Evolutionary conservation across 2,113 vertebrate species (phyloP).

Genomic region (Oryzias woworae): DNA sequence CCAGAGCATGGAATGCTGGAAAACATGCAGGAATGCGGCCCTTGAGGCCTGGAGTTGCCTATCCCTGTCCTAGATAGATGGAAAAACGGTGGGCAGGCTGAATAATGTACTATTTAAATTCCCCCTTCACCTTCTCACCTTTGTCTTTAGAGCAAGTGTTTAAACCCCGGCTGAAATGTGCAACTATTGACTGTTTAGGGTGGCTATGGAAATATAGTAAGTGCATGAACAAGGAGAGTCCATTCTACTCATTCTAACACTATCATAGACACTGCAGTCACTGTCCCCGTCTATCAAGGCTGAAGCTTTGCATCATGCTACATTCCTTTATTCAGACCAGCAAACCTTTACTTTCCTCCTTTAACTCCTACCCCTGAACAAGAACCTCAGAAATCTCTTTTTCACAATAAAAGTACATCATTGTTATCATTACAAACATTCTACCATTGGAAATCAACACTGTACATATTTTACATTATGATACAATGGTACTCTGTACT

Average conservation of each 20-base stretch:
- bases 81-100: background rate
- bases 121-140: background rate
- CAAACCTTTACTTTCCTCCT: slow-evolving; percentile 37
- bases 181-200: slow-evolving; percentile 7
- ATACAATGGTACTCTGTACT: slow-evolving; percentile 77
- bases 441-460: slow-evolving; percentile 77
- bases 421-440: slow-evolving; percentile 79
- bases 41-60: no score
- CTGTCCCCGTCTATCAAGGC: slow-evolving; percentile 72
- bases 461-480: slow-evolving; percentile 84
- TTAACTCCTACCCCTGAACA: slow-evolving; percentile 51
- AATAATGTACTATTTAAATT: slow-evolving; percentile 1
- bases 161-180: slow-evolving; percentile 19
- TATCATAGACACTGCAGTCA: slow-evolving; percentile 71
- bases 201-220: slow-evolving; percentile 31
- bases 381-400: slow-evolving; percentile 68
- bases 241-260: slow-evolving; percentile 69
- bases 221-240: slow-evolving; percentile 37
- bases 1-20: no score
- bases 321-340: slow-evolving; percentile 74
- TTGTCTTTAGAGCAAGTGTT: background rate
- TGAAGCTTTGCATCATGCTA: slow-evolving; percentile 72
- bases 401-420: slow-evolving; percentile 76
- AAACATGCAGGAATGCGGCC: no score
- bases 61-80: background rate